phyloP scores from a whole-genome alignment of 2,888 invertebrate genomes.

The Lydus trimaculatus region DNA sequence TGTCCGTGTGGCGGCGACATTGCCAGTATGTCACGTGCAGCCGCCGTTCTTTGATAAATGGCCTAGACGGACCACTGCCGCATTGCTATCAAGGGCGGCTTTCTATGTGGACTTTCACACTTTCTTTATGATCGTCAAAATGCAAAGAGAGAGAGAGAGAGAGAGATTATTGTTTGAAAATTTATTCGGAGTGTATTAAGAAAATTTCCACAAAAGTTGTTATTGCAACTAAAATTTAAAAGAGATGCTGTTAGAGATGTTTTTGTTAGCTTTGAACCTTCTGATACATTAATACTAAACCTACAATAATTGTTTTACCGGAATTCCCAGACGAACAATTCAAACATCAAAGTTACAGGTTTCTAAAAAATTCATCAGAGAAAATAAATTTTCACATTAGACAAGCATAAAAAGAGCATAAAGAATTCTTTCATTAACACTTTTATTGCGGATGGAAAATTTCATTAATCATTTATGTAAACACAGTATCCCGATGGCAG shows the following conservation, averaged over 20 bases:
- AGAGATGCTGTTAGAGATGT: background rate
- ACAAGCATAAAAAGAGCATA: background rate
- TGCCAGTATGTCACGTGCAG: conserved; percentile 27
- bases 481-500: background rate
- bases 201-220: no score
- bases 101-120: background rate
- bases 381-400: background rate
- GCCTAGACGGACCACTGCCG: conserved; percentile 7
- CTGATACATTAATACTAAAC: background rate
- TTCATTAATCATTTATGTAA: conserved; percentile 3
- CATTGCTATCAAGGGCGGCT: background rate
- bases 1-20: conserved; percentile 16
- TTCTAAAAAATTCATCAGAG: background rate
- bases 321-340: background rate
- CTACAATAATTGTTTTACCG: background rate
- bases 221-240: background rate
- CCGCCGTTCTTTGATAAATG: conserved; percentile 29
- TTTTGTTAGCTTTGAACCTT: background rate
- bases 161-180: no score
- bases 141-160: no score
- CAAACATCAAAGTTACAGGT: background rate
- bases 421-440: background rate
- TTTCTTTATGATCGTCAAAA: background rate
- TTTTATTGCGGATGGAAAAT: background rate
- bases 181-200: no score